Evolutionary conservation across 2,113 vertebrate species (phyloP), one percentile per base, ranked within the genome.

Genomic region (Thunnus maccoyii): DNA sequence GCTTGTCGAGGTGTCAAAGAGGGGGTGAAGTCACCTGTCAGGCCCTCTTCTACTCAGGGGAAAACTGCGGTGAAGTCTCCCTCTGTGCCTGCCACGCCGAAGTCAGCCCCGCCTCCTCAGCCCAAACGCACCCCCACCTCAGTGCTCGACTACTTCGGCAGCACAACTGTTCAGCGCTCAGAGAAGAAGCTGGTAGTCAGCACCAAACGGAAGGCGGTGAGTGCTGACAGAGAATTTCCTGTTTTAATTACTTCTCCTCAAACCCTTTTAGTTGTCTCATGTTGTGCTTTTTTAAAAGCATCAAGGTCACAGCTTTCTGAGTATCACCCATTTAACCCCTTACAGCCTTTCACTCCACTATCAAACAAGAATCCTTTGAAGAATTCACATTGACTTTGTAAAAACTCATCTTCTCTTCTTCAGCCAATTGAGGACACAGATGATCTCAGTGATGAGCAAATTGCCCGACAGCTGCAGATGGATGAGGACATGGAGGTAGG

Each of bases 171-270:
- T 64, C 96, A 96, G 12, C 95, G 97, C 58, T 99, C 98, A 0
- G 96, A 96, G 5, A 98, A 96, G 91, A 99, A 97, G 87, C 95
- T 99, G 84, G 98, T 99, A 41, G 95, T 97, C 72, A 98, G 96
- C 92, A 94, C 83, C 67, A 96, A 97, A 89, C 95, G 96, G 84
- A 98, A 97, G 92, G 94, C 96, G 62, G 98, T 99, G 85, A 96
- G 97, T 95, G 13, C 11, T 71, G 44, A 64, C 22, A 1, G 0
- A 47, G n/a, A 12, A 17, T 20, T 2, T 58, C 3, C 32, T 13
- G 27, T 18, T 27, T 16, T 12, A 1, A 12, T 27, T 22, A n/a
- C 6, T 2, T 36, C 5, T 41, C 3, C 6, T 47, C 36, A 17
- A 22, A 47, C 25, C 1, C 14, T 62, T 0, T 74, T 5, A 20